A percentile compares a stretch with the other conserved stretches of the same genome.
phyloP scores from a whole-genome alignment of 2,888 invertebrate genomes.

The Mesodorylaimus sp. region DNA sequence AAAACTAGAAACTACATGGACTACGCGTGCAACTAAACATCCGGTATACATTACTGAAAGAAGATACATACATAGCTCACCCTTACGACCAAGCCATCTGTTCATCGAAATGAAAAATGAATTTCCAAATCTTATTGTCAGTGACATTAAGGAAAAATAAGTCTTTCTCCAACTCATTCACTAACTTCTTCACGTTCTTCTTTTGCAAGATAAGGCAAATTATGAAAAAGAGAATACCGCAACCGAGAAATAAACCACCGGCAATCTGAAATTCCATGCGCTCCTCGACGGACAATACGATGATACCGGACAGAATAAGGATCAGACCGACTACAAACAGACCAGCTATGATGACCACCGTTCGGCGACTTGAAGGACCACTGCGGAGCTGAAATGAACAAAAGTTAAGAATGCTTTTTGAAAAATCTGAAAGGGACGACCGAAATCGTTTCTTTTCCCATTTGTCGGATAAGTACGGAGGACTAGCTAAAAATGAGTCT shows the following conservation, averaged over 20 bases:
- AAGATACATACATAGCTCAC: too few species aligned
- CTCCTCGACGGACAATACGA: slow-evolving; percentile 7
- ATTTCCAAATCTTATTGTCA: not conserved
- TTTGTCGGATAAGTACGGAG: too few species aligned
- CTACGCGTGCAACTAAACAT: too few species aligned
- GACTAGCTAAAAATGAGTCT: too few species aligned
- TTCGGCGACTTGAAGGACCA: slow-evolving; percentile 3
- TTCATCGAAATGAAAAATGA: too few species aligned
- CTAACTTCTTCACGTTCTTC: slow-evolving; percentile 7
- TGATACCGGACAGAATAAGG: slow-evolving; percentile 4
- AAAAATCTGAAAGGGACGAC: too few species aligned
- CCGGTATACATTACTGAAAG: too few species aligned
- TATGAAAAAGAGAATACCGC: not conserved
- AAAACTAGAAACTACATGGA: too few species aligned
- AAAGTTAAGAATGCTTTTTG: too few species aligned
- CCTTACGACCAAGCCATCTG: too few species aligned
- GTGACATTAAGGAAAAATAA: not conserved
- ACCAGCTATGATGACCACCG: slow-evolving; percentile 9
- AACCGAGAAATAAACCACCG: slow-evolving; percentile 1
- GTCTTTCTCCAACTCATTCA: not conserved
- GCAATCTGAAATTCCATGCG: not conserved
- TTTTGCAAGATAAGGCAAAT: slow-evolving; percentile 7
- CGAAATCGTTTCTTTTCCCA: too few species aligned
- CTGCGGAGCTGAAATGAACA: too few species aligned
- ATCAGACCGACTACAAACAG: slow-evolving; percentile 7